phyloP scores from a whole-genome alignment of 1,140 invertebrate species.

The Microplitis mediator region DNA sequence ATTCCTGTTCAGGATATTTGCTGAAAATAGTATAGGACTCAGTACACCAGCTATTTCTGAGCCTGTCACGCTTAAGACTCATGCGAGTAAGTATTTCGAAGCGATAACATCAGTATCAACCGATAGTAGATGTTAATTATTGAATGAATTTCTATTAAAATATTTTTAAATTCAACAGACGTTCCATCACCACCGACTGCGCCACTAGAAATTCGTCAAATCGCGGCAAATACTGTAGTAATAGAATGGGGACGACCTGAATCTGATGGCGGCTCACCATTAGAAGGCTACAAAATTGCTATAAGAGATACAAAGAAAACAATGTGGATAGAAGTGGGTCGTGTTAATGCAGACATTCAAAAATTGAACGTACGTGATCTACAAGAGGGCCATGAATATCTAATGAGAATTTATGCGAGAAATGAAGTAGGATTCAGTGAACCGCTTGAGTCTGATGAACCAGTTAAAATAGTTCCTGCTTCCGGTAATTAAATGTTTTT shows the following conservation, averaged over 20 bases:
- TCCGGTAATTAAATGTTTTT: constrained; percentile 67
- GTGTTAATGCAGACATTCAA: constrained; percentile 80
- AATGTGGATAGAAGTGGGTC: constrained; percentile 96
- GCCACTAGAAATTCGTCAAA: constrained; percentile 82
- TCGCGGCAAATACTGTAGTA: constrained; percentile 81
- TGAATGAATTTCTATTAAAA: neutral
- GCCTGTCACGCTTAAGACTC: constrained; percentile 85
- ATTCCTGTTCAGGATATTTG: constrained; percentile 88
- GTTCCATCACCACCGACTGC: constrained; percentile 89
- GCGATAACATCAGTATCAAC: too few species aligned
- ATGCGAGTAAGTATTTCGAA: constrained; percentile 82
- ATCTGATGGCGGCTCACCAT: constrained; percentile 88
- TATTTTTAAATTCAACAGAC: constrained; percentile 61
- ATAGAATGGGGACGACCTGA: constrained; percentile 94
- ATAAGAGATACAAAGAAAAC: constrained; percentile 89
- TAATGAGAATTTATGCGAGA: constrained; percentile 87
- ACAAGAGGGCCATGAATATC: constrained; percentile 87
- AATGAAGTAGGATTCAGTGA: constrained; percentile 96
- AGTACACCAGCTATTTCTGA: constrained; percentile 81
- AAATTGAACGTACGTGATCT: constrained; percentile 85
- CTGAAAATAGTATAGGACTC: constrained; percentile 88
- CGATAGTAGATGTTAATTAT: neutral
- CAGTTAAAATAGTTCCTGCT: constrained; percentile 82
- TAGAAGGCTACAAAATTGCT: constrained; percentile 90
- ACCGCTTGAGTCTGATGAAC: constrained; percentile 90